Conservation (phyloP, 1,140 invertebrate species). For the Listronotus oregonensis region DNA sequence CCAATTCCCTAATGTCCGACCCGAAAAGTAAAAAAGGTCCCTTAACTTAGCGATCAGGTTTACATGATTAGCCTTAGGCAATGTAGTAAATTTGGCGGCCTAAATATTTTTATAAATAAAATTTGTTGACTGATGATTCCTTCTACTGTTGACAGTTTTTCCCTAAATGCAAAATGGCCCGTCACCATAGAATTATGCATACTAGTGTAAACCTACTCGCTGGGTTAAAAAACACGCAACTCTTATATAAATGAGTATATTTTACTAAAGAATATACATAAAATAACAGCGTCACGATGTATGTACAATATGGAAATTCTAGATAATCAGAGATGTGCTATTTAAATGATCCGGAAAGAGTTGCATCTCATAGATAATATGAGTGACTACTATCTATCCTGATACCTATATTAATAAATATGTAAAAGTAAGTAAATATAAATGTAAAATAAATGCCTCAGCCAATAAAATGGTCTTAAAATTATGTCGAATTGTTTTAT, state of each 20-base stretch:
- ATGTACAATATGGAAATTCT: slow-evolving; percentile 41
- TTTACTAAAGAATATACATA: slow-evolving; percentile 45
- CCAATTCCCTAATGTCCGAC: slow-evolving; percentile 3
- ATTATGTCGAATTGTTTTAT: slow-evolving; percentile 39
- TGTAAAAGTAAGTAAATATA: slow-evolving; percentile 50
- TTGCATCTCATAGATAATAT: slow-evolving; percentile 24
- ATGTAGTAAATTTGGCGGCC: slow-evolving; percentile 45
- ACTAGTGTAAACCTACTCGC: slow-evolving; percentile 12
- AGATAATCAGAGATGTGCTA: slow-evolving; percentile 44
- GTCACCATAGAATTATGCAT: slow-evolving; percentile 29
- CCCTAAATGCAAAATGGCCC: slow-evolving; percentile 37
- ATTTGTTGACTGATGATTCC: slow-evolving; percentile 49
- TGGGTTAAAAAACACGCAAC: slow-evolving; percentile 24
- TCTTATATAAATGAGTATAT: slow-evolving; percentile 48
- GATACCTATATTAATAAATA: slow-evolving; percentile 49
- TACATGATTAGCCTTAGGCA: slow-evolving; percentile 23
- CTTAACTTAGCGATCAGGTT: slow-evolving; percentile 24
- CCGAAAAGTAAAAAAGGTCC: slow-evolving; percentile 6
- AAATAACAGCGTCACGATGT: slow-evolving; percentile 30
- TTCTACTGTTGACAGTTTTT: slow-evolving; percentile 44
- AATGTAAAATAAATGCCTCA: slow-evolving; percentile 54
- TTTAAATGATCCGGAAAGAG: slow-evolving; percentile 20
- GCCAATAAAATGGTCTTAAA: slow-evolving; percentile 51
- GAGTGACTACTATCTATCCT: slow-evolving; percentile 50
- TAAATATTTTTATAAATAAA: slow-evolving; percentile 53